Evolutionary conservation across 1,140 invertebrate species (phyloP), one percentile per base, ranked within the genome.

Genomic region (Lanistes nyassanus): DNA sequence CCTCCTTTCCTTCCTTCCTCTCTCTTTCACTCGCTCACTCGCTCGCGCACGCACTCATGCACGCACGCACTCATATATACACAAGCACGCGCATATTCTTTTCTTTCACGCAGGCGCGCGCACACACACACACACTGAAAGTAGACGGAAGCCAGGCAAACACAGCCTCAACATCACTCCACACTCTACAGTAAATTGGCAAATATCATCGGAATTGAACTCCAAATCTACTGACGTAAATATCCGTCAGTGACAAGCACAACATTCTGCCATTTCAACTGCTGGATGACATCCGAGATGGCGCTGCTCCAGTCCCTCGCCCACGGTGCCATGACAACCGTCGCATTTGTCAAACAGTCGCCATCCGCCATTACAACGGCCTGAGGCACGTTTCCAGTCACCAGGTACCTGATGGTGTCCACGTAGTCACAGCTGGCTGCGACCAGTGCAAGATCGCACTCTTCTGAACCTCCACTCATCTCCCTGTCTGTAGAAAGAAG

Each of bases 21-120:
- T 60, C 58, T 60, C 58, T 60, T 31, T 60, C 58, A 26, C 58
- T 60, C 58, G n/a, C 58, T 60, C 58, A 26, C 58, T 60, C 58
- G n/a, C 58, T 60, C 58, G 31, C 58, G 31, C 58, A 60, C 58
- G 31, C 58, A 60, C 58, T 26, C 58, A 60, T 31, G 31, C 58
- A 60, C 58, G 31, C 58, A 60, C 58, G 31, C 58, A 60, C 58
- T 9, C 58, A 60, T 31, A 60, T 23, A 60, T 31, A 60, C 58
- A 60, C 58, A 60, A n/a, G n/a, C n/a, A n/a, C n/a, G n/a, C n/a
- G n/a, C n/a, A n/a, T n/a, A n/a, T n/a, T n/a, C n/a, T n/a, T n/a
- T n/a, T n/a, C n/a, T 42, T 13, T 42, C 39, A 42, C 39, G 5
- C 62, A 31, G 4, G 29, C 62, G 29, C 29, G 4, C 29, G 29